phyloP scores from a whole-genome alignment of 2,113 vertebrate genomes.

The Cottus gobio region DNA sequence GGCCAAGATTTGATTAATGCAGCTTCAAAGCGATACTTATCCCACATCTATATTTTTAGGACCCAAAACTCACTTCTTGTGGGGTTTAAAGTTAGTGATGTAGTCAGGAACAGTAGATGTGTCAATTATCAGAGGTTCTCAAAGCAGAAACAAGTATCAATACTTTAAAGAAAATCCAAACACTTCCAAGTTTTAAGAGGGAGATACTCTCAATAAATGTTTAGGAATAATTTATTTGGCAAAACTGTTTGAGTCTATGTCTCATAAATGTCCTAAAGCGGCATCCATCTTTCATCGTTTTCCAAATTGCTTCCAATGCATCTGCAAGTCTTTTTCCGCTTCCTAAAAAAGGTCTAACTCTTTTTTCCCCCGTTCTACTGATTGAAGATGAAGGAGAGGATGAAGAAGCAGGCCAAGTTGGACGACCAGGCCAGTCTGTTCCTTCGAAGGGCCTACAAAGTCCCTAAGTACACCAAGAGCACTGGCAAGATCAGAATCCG shows the following conservation, averaged over 20 bases:
- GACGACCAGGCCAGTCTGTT: conserved; percentile 70
- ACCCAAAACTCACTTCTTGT: neutral
- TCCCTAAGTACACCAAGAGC: conserved; percentile 85
- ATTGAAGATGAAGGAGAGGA: conserved; percentile 80
- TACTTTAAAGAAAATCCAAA: neutral
- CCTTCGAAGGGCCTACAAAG: conserved; percentile 76
- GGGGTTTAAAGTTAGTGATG: neutral
- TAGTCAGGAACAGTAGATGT: neutral
- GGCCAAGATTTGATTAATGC: neutral
- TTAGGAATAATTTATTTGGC: neutral
- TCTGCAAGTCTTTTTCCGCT: neutral
- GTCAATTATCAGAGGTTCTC: neutral
- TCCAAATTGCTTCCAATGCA: neutral
- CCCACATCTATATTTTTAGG: neutral
- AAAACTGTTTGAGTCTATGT: neutral
- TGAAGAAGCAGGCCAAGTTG: conserved; percentile 75
- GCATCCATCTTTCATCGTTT: neutral
- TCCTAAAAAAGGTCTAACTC: neutral
- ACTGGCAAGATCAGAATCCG: conserved; percentile 90
- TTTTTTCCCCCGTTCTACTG: neutral
- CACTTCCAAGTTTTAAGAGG: neutral
- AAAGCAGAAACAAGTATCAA: neutral
- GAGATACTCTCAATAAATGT: neutral
- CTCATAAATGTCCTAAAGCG: neutral
- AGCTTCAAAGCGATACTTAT: neutral